These are phyloP conservation scores for Ascaphus truei DNA, from an alignment of 2,113 vertebrate species.

Conservation along the genomic window DNA sequence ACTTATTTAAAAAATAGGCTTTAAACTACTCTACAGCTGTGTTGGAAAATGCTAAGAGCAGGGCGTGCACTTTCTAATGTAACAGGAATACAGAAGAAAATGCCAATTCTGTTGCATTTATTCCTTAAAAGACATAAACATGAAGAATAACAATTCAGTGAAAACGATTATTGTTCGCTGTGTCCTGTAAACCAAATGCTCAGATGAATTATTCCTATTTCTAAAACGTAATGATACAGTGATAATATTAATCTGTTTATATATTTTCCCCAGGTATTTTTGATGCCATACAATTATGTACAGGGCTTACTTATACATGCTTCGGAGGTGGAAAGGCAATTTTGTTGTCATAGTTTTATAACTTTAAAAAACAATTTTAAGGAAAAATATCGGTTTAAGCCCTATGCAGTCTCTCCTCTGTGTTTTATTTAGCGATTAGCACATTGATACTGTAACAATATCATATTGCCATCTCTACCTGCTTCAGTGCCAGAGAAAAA, in stretches of 20 bases:
- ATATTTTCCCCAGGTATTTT: no score
- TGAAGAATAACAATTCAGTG: constrained; percentile 60
- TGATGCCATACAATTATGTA: no score
- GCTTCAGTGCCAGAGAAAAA: no score
- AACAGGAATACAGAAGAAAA: constrained; percentile 69
- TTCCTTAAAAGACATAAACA: constrained; percentile 50
- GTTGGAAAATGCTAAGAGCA: constrained; percentile 72
- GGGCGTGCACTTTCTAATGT: constrained; percentile 76
- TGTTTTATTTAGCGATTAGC: no score
- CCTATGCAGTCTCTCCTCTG: no score
- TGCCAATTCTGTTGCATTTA: constrained; percentile 56
- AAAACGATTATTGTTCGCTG: not conserved
- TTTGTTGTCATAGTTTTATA: no score
- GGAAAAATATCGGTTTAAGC: no score
- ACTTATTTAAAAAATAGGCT: constrained; percentile 84
- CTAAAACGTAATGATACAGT: not conserved
- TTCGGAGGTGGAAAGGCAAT: not conserved
- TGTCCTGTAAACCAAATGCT: not conserved
- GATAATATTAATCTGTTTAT: no score
- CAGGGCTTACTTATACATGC: no score
- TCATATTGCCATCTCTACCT: no score
- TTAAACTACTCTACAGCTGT: constrained; percentile 82
- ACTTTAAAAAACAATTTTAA: no score
- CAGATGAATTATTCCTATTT: not conserved
- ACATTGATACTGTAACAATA: no score